Percentiles rank a stretch among this genome's conserved stretches.
phyloP scores from a whole-genome alignment of 2,888 invertebrate species.

The Tetramorium bicarinatum region DNA sequence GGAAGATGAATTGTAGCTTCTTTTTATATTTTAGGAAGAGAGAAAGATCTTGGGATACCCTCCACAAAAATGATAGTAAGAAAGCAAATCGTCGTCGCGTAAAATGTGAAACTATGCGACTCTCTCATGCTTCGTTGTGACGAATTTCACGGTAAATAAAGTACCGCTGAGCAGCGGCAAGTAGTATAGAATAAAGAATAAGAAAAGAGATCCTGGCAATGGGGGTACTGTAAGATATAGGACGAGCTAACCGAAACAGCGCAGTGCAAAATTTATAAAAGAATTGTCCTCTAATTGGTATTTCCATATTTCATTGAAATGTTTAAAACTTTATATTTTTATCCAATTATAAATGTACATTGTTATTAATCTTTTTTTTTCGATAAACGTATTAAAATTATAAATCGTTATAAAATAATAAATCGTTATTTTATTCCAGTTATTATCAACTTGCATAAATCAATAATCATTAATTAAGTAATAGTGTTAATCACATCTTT shows the following conservation, averaged over 20 bases:
- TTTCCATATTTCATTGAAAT: neutral
- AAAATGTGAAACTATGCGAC: constrained; percentile 67
- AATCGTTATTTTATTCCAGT: neutral
- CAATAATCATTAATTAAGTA: constrained; percentile 10
- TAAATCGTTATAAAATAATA: constrained; percentile 10
- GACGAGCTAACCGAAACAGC: neutral
- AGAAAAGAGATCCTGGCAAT: constrained; percentile 19
- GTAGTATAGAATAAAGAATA: constrained; percentile 40
- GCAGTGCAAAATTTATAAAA: constrained; percentile 39
- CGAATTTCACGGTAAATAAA: constrained; percentile 75
- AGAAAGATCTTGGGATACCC: neutral
- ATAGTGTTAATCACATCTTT: neutral
- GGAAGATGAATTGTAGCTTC: constrained; percentile 8
- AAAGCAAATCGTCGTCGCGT: constrained; percentile 72
- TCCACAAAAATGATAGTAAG: constrained; percentile 28
- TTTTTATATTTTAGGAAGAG: neutral
- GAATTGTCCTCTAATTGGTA: neutral
- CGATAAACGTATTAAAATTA: neutral
- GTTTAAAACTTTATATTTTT: neutral
- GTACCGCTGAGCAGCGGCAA: constrained; percentile 40
- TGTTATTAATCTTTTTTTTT: neutral
- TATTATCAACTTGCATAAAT: neutral
- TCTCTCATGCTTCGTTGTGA: constrained; percentile 65
- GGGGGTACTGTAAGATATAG: neutral
- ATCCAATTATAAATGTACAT: neutral